Conservation (phyloP, 2,113 vertebrate species). For the Tragelaphus strepsiceros region DNA sequence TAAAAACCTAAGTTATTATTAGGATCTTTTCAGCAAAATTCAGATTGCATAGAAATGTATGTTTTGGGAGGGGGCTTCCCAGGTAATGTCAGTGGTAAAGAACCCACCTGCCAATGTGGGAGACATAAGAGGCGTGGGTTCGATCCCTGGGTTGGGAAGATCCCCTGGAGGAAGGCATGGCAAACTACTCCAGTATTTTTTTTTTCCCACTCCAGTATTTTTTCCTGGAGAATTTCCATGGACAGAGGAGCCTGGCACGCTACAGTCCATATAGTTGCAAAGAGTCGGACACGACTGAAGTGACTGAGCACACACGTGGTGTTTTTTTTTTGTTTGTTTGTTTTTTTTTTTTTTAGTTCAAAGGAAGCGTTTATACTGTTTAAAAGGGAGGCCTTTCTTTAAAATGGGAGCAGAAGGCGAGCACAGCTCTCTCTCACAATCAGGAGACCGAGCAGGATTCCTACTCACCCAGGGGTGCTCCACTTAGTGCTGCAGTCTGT, state of each 20-base stretch:
- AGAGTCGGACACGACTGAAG: not conserved
- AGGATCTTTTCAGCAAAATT: not conserved
- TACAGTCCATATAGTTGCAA: not conserved
- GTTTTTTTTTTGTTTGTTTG: not conserved
- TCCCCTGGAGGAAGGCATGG: not conserved
- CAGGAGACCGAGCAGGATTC: not conserved
- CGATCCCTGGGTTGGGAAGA: not conserved
- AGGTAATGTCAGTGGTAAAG: not conserved
- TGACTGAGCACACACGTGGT: not conserved
- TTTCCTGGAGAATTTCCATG: not conserved
- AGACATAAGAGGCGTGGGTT: not conserved
- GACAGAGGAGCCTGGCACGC: not conserved
- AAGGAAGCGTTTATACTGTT: not conserved
- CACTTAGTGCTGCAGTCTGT: no score
- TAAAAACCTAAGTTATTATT: not conserved
- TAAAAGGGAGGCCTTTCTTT: not conserved
- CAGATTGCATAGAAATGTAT: not conserved
- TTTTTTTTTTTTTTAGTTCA: not conserved
- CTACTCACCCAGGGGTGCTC: not conserved
- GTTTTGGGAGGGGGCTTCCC: not conserved
- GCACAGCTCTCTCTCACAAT: not conserved
- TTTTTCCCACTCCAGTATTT: not conserved
- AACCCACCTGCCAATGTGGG: not conserved
- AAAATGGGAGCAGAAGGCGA: not conserved
- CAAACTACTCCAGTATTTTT: not conserved